Base-by-base conservation (phyloP, 2,888 invertebrate species). In the Bursaphelenchus okinawaensis region DNA sequence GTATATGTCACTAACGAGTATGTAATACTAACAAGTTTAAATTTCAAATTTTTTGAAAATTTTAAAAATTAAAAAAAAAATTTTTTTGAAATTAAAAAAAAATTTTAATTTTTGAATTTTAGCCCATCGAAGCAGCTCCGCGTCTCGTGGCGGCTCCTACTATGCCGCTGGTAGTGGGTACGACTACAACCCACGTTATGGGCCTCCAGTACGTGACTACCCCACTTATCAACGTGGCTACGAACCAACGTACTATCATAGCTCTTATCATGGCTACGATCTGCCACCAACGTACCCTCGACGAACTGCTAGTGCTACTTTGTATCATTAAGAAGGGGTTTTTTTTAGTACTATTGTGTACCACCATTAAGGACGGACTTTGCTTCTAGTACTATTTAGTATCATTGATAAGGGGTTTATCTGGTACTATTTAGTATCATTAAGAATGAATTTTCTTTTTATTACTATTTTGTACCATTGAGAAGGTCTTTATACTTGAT, bases 71-170 rank as follows among this genome's bases (percentile, higher is more conserved):
- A n/a, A n/a, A n/a, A n/a, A n/a, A n/a, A n/a, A n/a, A n/a, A n/a
- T n/a, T n/a, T n/a, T n/a, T n/a, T n/a, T n/a, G n/a, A n/a, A n/a
- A n/a, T n/a, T n/a, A n/a, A n/a, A n/a, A n/a, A 19, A 40, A 16
- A 40, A 16, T 40, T 40, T 40, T 40, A 40, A 40, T 19, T 40
- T 16, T 16, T 16, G 16, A 54, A n/a, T 26, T 75, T 54, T 51
- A 75, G 78, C 76, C 23, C 68, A 72, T 29, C 73, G 79, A 40
- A 76, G 77, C 65, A 77, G 70, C 60, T 79, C 79, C n/a, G 61
- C 74, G 52, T 72, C 70, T 56, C 73, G 74, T 54, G 68, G 66
- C 28, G 75, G 71, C 16, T n/a, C 54, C 24, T 51, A 60, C 55
- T 31, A 54, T 19, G 4, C 22, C 22, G 24, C 22, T 2, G 54